Evolutionary conservation across 2,888 invertebrate species (phyloP), one percentile per base, ranked within the genome.

Genomic region (Scaptodrosophila latifasciaeformis): DNA sequence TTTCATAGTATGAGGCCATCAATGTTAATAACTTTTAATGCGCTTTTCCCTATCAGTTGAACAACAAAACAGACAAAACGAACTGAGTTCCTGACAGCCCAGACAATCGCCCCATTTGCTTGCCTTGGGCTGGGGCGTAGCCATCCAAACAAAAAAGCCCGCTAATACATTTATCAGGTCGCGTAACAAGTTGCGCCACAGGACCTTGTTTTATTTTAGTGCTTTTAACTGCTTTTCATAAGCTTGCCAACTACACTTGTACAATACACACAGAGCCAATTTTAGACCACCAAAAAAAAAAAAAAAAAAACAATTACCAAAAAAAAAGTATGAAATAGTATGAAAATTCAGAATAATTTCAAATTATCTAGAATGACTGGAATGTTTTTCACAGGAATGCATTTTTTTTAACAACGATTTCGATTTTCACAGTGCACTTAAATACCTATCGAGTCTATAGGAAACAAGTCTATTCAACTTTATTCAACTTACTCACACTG

Each of bases 171-270:
- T 61, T 70, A 70, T 70, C 74, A 61, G 55, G 53, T 61, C 43
- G 55, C 57, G 67, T 74, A 74, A 74, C 70, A 77, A 77, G 62
- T 62, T 37, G 45, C 68, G 65, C 77, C 67, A 45, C 71, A 72
- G 70, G 67, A 62, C 43, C 51, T 59, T 48, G 47, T 49, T 69
- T 65, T 61, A 65, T 69, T 70, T 65, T 50, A 65, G 48, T 64
- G 64, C 63, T 72, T 59, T 62, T 49, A 53, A 63, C 65, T 66
- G 59, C 52, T 46, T 54, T 56, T 67, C 60, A 67, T 56, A 64
- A 53, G 49, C 17, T 27, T 59, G 44, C 48, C 51, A 1, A 3
- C n/a, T n/a, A n/a, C n/a, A n/a, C n/a, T n/a, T 24, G 24, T 3
- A 7, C 24, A 7, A 7, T 24, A 5, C 17, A 17, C 37, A 37